Conservation (phyloP, 2,888 invertebrate species). For the Argyresthia albistria region DNA sequence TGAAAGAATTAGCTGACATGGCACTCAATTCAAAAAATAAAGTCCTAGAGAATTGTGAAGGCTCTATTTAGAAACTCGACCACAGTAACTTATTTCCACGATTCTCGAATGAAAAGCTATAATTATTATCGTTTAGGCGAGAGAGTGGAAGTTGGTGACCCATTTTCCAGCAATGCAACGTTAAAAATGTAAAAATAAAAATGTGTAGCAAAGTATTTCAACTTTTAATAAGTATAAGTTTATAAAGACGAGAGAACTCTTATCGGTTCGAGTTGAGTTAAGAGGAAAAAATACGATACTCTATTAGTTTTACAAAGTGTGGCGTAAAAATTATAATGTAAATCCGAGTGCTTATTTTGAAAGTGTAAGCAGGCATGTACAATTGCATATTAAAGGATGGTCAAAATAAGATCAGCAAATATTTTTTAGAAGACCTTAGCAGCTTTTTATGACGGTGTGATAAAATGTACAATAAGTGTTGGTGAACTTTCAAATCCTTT, state of each 20-base stretch:
- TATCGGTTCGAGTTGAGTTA: neutral
- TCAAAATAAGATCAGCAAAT: neutral
- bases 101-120: slow-evolving; percentile 7
- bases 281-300: too few species aligned
- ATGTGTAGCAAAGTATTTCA: slow-evolving; percentile 4
- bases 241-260: neutral
- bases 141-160: neutral
- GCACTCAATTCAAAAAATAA: too few species aligned
- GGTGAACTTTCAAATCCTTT: slow-evolving; percentile 10
- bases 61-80: too few species aligned
- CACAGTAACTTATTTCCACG: slow-evolving; percentile 22
- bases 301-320: too few species aligned
- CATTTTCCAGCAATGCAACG: neutral
- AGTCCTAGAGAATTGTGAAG: too few species aligned
- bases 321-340: too few species aligned
- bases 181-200: slow-evolving; percentile 7
- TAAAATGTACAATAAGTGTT: neutral
- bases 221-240: slow-evolving; percentile 6
- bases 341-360: neutral
- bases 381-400: neutral
- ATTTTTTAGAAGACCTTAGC: too few species aligned
- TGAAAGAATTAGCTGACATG: too few species aligned
- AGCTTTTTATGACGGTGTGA: too few species aligned
- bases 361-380: neutral
- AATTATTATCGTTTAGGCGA: slow-evolving; percentile 1